Evolutionary conservation across 30 jellyfish, hydroid and myxozoan genomes (phyloP), one percentile per base, ranked within the genome.

Genomic region (Chironex yamaguchii): DNA sequence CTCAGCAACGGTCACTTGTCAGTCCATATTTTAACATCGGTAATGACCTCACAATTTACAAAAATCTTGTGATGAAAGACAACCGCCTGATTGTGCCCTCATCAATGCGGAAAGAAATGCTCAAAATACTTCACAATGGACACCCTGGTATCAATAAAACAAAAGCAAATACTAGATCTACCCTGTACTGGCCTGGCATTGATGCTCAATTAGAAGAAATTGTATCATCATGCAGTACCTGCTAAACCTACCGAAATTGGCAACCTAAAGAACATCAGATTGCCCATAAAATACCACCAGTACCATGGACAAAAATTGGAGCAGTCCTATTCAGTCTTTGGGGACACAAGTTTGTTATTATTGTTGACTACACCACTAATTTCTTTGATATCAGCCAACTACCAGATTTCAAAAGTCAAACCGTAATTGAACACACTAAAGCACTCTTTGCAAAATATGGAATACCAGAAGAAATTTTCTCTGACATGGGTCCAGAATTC

Each of bases 331-430:
- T 84, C 28, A 2, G 54, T n/a, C 49, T 69, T 49, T n/a, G 9
- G 30, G 3, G 32, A 17, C 17, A 4, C 22, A 81, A 76, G 68
- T 76, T n/a, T 20, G 75, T 76, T 49, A 51, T 76, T 32, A 49
- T 82, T n/a, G 70, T 79, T 49, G 92, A 67, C 52, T 82, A 68
- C 88, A 82, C 92, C 1, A 48, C 88, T 28, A 82, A 82, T 51
- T 82, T 66, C 80, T 82, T 82, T 52, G 88, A 82, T 79, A 64
- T 67, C 88, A 32, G 79, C 49, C 86, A 84, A 51, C 62, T 84
- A 52, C 79, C 29, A 34, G 83, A 62, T 64, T 48, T 73, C 25
- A 49, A 79, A 20, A 76, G 67, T 29, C 67, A 81, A 9, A 62
- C 84, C 12, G 72, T 79, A 1, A 73, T 79, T 0, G 32, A 48